Evolutionary conservation across 2,888 invertebrate genomes (phyloP), one percentile per base, ranked within the genome.

Genomic region (Choreutis nemorana): DNA sequence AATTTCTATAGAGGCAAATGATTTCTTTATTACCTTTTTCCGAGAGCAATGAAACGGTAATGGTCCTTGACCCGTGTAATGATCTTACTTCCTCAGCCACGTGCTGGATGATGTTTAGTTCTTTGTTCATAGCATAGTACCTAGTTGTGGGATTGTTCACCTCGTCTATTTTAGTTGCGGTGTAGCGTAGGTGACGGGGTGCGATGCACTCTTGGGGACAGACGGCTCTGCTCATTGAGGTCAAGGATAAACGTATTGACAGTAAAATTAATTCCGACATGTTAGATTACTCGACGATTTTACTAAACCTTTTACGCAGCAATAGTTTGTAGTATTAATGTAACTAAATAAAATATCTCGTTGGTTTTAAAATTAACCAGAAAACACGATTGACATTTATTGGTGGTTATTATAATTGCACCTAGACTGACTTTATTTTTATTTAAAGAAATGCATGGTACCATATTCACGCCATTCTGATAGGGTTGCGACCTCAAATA

Each of bases 401-500:
- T n/a, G n/a, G n/a, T n/a, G n/a, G n/a, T n/a, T n/a, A n/a, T n/a
- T n/a, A n/a, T n/a, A n/a, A 29, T 30, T 52, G 36, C 52, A 64
- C 60, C 56, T 68, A 9, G 56, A 49, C 41, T 44, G 30, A 35
- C 37, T 41, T 37, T 39, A 44, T n/a, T n/a, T n/a, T n/a, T n/a
- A n/a, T n/a, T n/a, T n/a, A n/a, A n/a, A n/a, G 42, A 44, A 47
- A 41, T 49, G 48, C 49, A 59, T 61, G 54, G 55, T 47, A 56
- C 46, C 53, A 48, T 52, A 49, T 34, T 54, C 42, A 61, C 71
- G 67, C 71, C 67, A 70, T 45, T 30, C 30, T 50, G 75, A 72
- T 75, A 77, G 59, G 65, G 54, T 36, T 61, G 55, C 59, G 73
- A 75, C 75, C 75, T 75, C 68, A 67, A 60, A 72, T 65, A 72